These are phyloP conservation scores for Dendrocopos noguchii DNA, from an alignment of 2,113 vertebrate species.

Conservation along the genomic window DNA sequence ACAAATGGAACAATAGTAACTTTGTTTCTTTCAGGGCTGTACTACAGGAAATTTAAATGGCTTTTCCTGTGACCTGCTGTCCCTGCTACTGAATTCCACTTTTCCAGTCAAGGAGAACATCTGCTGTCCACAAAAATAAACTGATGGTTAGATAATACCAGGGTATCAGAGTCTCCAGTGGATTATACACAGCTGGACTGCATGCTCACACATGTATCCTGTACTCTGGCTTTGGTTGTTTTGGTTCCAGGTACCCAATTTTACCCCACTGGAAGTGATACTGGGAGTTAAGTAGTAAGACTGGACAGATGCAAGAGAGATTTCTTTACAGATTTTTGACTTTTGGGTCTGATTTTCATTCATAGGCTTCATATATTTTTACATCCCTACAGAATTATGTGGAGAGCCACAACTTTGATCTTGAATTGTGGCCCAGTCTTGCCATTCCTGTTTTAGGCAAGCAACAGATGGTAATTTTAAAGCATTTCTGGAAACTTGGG, in stretches of 20 bases:
- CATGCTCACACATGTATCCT: not conserved
- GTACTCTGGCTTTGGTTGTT: not conserved
- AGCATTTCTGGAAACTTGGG: not conserved
- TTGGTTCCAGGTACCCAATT: not conserved
- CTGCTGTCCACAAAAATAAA: not conserved
- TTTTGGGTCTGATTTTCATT: not conserved
- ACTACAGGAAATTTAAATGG: not conserved
- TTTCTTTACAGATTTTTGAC: not conserved
- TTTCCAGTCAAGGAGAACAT: not conserved
- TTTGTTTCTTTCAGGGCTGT: not conserved
- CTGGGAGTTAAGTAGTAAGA: not conserved
- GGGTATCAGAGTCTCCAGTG: not conserved
- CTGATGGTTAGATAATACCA: not conserved
- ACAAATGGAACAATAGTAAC: not conserved
- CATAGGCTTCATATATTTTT: not conserved
- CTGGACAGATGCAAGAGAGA: not conserved
- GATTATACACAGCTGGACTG: not conserved
- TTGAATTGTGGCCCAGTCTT: not conserved
- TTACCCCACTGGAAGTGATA: not conserved
- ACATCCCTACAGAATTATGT: not conserved
- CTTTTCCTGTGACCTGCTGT: not conserved
- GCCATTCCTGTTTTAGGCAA: not conserved
- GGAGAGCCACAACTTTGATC: not conserved
- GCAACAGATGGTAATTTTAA: rapidly evolving
- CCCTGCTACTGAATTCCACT: not conserved